These are phyloP conservation scores for Burhinus bistriatus DNA, from an alignment of 2,113 vertebrate genomes.

Conservation along the genomic window DNA sequence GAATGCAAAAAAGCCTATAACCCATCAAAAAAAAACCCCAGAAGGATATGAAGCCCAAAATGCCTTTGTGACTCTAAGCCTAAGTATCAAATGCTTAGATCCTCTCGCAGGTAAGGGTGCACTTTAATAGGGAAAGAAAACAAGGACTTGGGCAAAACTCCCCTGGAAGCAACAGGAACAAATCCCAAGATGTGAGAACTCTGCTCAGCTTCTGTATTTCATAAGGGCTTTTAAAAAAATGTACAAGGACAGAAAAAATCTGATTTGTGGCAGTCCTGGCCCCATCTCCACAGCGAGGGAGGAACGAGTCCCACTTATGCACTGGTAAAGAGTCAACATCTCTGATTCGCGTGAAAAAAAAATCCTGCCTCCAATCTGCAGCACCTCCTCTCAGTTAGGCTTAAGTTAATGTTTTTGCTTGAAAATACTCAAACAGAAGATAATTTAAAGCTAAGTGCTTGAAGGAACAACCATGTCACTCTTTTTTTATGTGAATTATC, in stretches of 20 bases:
- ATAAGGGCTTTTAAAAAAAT: not conserved
- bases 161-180: not conserved
- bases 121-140: not conserved
- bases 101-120: not conserved
- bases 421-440: not conserved
- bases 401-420: not conserved
- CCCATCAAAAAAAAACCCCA: not conserved
- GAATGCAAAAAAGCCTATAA: not conserved
- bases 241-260: not conserved
- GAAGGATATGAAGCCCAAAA: not conserved
- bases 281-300: fast-evolving
- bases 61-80: not conserved
- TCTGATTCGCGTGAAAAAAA: not conserved
- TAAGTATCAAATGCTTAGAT: no score
- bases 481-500: not conserved
- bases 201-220: not conserved
- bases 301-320: fast-evolving
- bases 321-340: not conserved
- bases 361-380: not conserved
- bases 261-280: not conserved
- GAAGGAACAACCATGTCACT: not conserved
- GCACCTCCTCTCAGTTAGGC: not conserved
- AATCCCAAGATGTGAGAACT: fast-evolving
- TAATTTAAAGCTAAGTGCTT: not conserved
- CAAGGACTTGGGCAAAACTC: not conserved